These are phyloP conservation scores for Cavia porcellus DNA, from an alignment of 2,113 vertebrate species.

Conservation along the genomic window DNA sequence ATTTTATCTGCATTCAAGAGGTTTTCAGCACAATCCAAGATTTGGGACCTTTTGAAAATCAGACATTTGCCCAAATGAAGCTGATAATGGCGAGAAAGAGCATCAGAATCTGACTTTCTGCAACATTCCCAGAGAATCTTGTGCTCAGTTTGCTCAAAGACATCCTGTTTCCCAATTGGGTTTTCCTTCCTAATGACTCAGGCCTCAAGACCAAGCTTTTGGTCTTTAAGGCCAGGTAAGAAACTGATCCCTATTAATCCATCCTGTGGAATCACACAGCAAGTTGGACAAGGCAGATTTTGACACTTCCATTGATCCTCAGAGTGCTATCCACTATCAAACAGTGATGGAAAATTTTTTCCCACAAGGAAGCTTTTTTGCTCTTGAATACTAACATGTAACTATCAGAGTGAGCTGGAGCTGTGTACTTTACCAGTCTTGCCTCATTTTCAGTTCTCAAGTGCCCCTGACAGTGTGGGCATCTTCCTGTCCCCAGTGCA, in stretches of 20 bases:
- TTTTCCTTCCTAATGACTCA: neutral
- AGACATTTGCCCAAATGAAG: neutral
- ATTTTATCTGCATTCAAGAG: neutral
- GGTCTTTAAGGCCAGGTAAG: neutral
- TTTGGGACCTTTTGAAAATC: neutral
- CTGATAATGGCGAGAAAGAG: slow-evolving; percentile 2
- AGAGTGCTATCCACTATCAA: neutral
- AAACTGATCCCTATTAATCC: neutral
- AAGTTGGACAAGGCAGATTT: neutral
- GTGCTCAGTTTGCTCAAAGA: neutral
- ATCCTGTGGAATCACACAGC: neutral
- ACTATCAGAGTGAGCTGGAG: too few relatives aligned
- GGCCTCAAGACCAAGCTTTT: neutral
- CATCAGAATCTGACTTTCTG: neutral
- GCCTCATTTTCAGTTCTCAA: neutral
- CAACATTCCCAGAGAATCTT: neutral
- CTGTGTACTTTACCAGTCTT: too few relatives aligned
- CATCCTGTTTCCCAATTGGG: neutral
- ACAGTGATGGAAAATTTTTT: neutral
- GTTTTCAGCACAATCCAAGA: neutral
- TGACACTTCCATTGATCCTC: neutral
- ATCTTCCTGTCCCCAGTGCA: neutral
- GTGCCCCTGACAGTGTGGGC: neutral
- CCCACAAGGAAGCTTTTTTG: neutral
- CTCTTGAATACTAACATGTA: neutral